Conservation (phyloP, 2,888 invertebrate species). For the Spilarctia lutea region DNA sequence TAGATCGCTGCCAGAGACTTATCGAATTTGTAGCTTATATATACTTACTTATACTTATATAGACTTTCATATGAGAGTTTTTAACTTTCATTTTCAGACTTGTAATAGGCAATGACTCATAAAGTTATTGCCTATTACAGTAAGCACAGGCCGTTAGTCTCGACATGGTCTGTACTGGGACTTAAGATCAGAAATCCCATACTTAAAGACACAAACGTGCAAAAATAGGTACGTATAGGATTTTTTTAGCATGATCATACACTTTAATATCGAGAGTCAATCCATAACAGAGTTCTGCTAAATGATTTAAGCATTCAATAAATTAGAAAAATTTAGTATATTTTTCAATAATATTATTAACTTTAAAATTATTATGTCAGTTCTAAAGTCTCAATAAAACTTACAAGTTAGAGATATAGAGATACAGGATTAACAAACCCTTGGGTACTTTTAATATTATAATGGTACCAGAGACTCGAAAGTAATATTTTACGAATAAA, state of each 20-base stretch:
- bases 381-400: conserved; percentile 2
- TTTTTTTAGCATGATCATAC: neutral
- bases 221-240: neutral
- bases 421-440: conserved; percentile 13
- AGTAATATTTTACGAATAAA: conserved; percentile 28
- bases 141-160: neutral
- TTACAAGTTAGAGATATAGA: conserved; percentile 1
- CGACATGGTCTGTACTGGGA: neutral
- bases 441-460: conserved; percentile 19
- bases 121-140: neutral
- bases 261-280: neutral
- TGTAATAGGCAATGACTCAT: neutral
- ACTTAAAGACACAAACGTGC: neutral
- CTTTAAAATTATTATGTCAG: neutral
- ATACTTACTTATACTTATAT: neutral
- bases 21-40: too few relatives aligned
- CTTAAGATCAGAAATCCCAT: neutral
- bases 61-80: neutral
- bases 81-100: neutral
- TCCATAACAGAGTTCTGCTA: neutral
- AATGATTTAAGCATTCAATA: neutral
- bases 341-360: neutral
- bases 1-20: neutral
- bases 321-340: neutral
- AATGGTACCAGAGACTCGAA: conserved; percentile 14